A percentile compares a stretch with the other conserved stretches of the same genome.
Conservation (phyloP, 2,888 invertebrate genomes). For the Stenodema calcarata region DNA sequence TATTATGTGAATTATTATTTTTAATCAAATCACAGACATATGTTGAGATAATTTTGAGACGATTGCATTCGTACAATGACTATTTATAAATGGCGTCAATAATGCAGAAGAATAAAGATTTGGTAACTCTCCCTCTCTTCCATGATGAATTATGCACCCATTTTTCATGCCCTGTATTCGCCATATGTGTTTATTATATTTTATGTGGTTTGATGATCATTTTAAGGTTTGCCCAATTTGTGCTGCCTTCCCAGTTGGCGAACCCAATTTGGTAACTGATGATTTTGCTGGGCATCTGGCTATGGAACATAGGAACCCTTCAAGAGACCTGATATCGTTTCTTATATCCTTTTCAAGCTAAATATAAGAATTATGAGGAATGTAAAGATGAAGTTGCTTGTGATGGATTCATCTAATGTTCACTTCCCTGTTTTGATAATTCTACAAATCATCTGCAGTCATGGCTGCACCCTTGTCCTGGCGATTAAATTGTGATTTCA, state of each 20-base stretch:
- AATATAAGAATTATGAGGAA: slow-evolving; percentile 26
- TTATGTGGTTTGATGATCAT: neutral
- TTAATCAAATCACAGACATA: too few species aligned
- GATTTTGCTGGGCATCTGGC: slow-evolving; percentile 97
- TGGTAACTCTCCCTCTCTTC: too few species aligned
- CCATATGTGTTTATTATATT: too few species aligned
- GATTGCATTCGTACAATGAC: neutral
- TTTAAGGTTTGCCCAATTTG: slow-evolving; percentile 93
- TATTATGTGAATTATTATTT: too few species aligned
- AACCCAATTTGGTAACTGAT: slow-evolving; percentile 97
- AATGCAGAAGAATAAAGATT: too few species aligned
- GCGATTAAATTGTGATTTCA: too few species aligned
- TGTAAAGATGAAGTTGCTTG: slow-evolving; percentile 12
- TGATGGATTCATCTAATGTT: neutral
- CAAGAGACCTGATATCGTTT: slow-evolving; percentile 90
- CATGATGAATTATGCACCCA: too few species aligned
- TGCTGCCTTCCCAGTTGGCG: slow-evolving; percentile 94
- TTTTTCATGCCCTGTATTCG: too few species aligned
- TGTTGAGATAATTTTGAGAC: too few species aligned
- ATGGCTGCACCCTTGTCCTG: too few species aligned
- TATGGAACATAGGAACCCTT: slow-evolving; percentile 88
- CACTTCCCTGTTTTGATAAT: neutral
- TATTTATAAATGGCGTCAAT: neutral
- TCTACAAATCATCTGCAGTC: too few species aligned
- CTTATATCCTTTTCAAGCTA: slow-evolving; percentile 72